Conservation (phyloP, 2,797 vertebrate species). For the Spinibarbus caldwelli region DNA sequence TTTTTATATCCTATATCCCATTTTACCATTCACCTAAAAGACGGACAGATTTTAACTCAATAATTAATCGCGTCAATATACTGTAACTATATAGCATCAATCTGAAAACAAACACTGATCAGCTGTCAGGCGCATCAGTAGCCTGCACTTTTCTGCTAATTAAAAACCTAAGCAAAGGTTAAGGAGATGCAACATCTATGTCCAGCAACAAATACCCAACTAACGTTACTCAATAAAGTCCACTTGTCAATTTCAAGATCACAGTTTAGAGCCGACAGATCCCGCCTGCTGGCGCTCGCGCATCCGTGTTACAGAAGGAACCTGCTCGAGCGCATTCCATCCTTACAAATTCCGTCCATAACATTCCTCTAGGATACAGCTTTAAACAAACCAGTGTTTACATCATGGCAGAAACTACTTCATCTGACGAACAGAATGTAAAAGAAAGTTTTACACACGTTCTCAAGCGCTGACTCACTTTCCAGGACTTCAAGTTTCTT, state of each 20-base stretch:
- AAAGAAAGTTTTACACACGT: slow-evolving; percentile 14
- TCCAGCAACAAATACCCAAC: background rate
- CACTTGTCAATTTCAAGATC: background rate
- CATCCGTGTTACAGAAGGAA: slow-evolving; percentile 22
- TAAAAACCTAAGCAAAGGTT: background rate
- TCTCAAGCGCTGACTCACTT: slow-evolving; percentile 25
- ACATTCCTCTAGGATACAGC: background rate
- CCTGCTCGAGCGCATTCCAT: slow-evolving; percentile 37
- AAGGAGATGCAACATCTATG: background rate
- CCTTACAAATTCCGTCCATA: background rate
- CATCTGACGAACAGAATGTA: background rate
- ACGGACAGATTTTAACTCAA: background rate
- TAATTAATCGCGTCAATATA: background rate
- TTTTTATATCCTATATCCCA: too few species aligned
- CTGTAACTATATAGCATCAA: background rate
- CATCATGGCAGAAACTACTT: slow-evolving; percentile 14
- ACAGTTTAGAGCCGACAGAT: background rate
- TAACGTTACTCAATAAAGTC: background rate
- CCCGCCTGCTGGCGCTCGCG: background rate
- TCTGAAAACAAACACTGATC: background rate
- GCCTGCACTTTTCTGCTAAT: background rate
- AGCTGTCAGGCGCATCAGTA: background rate
- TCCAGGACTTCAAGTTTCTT: slow-evolving; percentile 22
- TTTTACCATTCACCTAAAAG: background rate
- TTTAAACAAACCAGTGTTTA: slow-evolving; percentile 14